Conservation (phyloP, 2,888 invertebrate genomes). For the Shargacucullia verbasci region DNA sequence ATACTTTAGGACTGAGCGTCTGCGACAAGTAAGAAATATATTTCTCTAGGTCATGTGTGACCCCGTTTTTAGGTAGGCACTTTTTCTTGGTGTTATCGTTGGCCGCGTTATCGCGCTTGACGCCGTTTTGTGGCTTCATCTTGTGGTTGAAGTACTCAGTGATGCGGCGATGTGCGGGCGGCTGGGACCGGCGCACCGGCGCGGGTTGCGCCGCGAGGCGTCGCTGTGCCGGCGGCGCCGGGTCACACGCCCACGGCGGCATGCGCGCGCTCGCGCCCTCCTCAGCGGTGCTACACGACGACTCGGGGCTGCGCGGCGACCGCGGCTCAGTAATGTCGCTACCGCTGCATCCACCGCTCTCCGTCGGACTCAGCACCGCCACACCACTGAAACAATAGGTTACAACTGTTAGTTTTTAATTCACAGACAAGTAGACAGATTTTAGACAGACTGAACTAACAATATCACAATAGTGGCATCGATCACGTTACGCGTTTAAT, state of each 20-base stretch:
- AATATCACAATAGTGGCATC: conserved; percentile 36
- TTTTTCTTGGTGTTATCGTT: conserved; percentile 81
- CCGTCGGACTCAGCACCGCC: conserved; percentile 93
- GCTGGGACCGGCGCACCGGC: conserved; percentile 74
- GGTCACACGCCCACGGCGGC: conserved; percentile 86
- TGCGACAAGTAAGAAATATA: conserved; percentile 86
- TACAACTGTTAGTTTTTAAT: conserved; percentile 21
- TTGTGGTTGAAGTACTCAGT: conserved; percentile 96
- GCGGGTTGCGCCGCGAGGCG: conserved; percentile 80
- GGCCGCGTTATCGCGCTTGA: conserved; percentile 80
- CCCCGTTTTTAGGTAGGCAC: conserved; percentile 84
- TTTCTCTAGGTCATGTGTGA: conserved; percentile 84
- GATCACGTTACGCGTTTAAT: conserved; percentile 61
- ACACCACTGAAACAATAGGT: conserved; percentile 92
- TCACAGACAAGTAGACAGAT: no score
- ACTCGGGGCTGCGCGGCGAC: conserved; percentile 93
- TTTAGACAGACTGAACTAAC: conserved; percentile 37
- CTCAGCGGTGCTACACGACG: conserved; percentile 88
- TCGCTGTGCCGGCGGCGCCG: conserved; percentile 84
- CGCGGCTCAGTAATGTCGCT: conserved; percentile 96
- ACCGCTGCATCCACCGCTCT: conserved; percentile 91
- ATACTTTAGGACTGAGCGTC: conserved; percentile 84
- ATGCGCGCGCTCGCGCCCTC: conserved; percentile 79
- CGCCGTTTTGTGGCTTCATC: conserved; percentile 91
- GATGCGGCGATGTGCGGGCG: conserved; percentile 92